Conservation (phyloP, 2,888 invertebrate genomes). For the Ethmia dodecea region DNA sequence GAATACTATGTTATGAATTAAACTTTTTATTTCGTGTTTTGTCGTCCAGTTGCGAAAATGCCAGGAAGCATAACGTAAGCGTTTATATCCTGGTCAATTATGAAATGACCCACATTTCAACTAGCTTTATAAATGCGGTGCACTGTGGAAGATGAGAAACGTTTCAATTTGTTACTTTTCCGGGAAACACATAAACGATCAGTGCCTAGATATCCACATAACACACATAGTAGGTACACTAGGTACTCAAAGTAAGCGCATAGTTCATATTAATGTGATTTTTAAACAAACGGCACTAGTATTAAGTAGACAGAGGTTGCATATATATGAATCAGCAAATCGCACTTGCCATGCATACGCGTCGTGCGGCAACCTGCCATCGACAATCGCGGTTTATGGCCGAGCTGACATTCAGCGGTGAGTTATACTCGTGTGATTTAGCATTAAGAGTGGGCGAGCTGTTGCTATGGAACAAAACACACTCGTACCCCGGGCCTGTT, state of each 20-base stretch:
- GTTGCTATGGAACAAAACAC: constrained; percentile 47
- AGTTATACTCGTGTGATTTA: constrained; percentile 31
- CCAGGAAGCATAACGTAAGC: no score
- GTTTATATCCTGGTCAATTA: no score
- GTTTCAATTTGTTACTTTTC: constrained; percentile 45
- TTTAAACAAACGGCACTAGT: no score
- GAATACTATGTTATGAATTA: no score
- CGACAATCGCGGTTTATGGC: constrained; percentile 13
- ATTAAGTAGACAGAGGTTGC: not conserved
- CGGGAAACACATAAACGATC: no score
- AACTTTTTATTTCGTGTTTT: no score
- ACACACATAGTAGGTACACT: no score
- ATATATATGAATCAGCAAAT: constrained; percentile 5
- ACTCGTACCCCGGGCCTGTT: constrained; percentile 42
- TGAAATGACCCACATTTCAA: constrained; percentile 46
- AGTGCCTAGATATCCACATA: no score
- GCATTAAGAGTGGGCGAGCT: constrained; percentile 36
- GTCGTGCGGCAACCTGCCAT: constrained; percentile 5
- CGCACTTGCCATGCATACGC: not conserved
- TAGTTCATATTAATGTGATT: no score
- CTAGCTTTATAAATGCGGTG: constrained; percentile 27
- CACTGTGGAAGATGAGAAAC: constrained; percentile 48
- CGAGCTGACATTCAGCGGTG: constrained; percentile 4
- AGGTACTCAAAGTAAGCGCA: no score
- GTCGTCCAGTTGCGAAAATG: no score